These are phyloP conservation scores for Thymelicus sylvestris DNA, from an alignment of 2,888 invertebrate species.

Conservation along the genomic window DNA sequence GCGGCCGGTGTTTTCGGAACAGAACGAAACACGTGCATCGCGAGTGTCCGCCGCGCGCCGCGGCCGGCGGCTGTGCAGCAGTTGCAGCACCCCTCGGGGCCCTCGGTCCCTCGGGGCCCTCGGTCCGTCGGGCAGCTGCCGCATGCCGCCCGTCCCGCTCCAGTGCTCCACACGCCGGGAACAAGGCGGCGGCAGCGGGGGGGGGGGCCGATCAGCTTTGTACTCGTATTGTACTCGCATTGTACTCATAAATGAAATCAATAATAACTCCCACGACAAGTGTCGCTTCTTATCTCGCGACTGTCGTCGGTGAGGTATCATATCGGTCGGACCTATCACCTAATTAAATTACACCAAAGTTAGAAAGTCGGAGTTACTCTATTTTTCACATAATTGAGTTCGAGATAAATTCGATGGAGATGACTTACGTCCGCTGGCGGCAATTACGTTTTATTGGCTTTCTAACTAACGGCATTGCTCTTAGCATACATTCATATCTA, in stretches of 20 bases:
- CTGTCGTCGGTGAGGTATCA: background rate
- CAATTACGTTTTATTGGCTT: constrained; percentile 2
- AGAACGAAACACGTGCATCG: too few relatives aligned
- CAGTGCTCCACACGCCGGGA: too few relatives aligned
- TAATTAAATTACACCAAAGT: background rate
- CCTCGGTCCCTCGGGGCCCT: too few relatives aligned
- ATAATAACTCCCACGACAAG: background rate
- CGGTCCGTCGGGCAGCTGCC: too few relatives aligned
- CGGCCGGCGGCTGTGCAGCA: too few relatives aligned
- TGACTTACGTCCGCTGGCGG: background rate
- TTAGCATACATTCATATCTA: background rate
- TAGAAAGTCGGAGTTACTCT: constrained; percentile 4
- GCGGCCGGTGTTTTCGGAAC: too few relatives aligned
- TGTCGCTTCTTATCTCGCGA: background rate
- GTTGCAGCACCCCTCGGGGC: too few relatives aligned
- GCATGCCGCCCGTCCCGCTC: too few relatives aligned
- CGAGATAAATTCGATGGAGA: background rate
- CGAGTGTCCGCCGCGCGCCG: too few relatives aligned
- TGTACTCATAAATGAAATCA: background rate
- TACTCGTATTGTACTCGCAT: too few relatives aligned
- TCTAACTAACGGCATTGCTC: constrained; percentile 5
- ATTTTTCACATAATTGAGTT: constrained; percentile 3
- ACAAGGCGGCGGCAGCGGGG: too few relatives aligned
- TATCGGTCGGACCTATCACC: background rate
- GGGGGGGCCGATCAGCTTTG: too few relatives aligned